Evolutionary conservation across 2,797 vertebrate species (phyloP), one percentile per base, ranked within the genome.

Genomic region (Lerista edwardsae): DNA sequence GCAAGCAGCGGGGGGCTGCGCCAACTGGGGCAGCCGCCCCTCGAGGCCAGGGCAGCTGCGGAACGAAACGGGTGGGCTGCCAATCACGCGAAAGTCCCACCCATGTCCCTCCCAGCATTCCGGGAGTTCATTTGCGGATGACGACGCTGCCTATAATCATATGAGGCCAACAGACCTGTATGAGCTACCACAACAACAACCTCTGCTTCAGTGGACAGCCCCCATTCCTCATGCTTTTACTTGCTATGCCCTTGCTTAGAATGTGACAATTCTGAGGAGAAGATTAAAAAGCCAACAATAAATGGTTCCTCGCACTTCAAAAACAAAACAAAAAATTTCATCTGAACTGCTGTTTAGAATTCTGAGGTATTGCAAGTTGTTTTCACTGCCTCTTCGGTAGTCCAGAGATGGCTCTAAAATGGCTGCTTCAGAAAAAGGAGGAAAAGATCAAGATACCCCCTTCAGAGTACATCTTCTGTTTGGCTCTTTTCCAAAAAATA

Each of bases 401-500:
- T 67, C 47, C 61, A 65, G 41, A 51, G 65, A 73, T 80, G 84
- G 10, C 4, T 87, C 29, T 41, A 65, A 83, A 84, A 25, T 15
- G 68, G 11, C 19, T 80, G 3, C 15, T 31, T 75, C 76, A 12
- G 5, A 72, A 81, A 75, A 59, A n/a, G 51, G 21, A 36, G 29
- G 14, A 47, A 25, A 82, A 1, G 34, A 39, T 29, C 3, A 36
- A 61, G 15, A 15, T 12, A 10, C 8, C 65, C 1, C 1, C 51
- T 31, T 34, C 29, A 6, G 29, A 69, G 21, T 23, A 77, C 8
- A 39, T 19, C 1, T 90, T 80, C 72, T 51, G 1, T 12, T 10
- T 80, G 11, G 79, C 17, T 77, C 47, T 81, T 39, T 61, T 74
- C 77, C 21, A 78, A 72, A 90, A 39, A 4, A 59, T 29, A 64